Evolutionary conservation across 1,140 invertebrate genomes (phyloP).

Genomic region (Papilio polyxenes): DNA sequence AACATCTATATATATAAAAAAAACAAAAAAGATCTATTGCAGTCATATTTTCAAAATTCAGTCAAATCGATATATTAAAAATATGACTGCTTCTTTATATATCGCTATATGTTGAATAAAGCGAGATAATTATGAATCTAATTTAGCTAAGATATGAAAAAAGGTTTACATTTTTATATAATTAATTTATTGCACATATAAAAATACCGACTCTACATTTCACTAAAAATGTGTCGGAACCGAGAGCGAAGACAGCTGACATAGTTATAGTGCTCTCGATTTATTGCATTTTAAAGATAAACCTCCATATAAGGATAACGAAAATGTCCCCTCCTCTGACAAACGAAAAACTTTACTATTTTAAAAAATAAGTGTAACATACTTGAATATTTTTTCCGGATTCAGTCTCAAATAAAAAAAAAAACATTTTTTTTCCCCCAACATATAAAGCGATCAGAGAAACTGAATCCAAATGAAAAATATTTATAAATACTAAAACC

Average conservation of each 20-base stretch:
- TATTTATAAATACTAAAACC: slow-evolving; percentile 63
- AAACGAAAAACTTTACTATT: slow-evolving; percentile 47
- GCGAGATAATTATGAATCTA: slow-evolving; percentile 69
- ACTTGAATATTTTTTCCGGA: slow-evolving; percentile 47
- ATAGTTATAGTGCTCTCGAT: slow-evolving; percentile 42
- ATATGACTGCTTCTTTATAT: slow-evolving; percentile 42
- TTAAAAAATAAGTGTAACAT: slow-evolving; percentile 47
- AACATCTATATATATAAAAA: slow-evolving; percentile 60
- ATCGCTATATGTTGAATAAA: slow-evolving; percentile 61
- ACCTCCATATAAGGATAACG: slow-evolving; percentile 46
- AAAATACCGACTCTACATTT: slow-evolving; percentile 69
- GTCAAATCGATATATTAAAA: slow-evolving; percentile 43
- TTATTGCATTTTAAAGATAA: slow-evolving; percentile 48
- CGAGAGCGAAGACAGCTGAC: slow-evolving; percentile 53
- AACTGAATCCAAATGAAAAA: slow-evolving; percentile 55
- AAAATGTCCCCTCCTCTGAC: slow-evolving; percentile 56
- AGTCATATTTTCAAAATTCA: slow-evolving; percentile 46
- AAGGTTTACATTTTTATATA: slow-evolving; percentile 66
- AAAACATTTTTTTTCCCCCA: slow-evolving; percentile 16
- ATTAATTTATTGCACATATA: slow-evolving; percentile 78
- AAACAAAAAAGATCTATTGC: slow-evolving; percentile 57
- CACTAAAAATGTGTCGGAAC: slow-evolving; percentile 49
- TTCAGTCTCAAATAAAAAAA: slow-evolving; percentile 47
- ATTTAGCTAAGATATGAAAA: slow-evolving; percentile 76
- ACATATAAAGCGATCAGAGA: slow-evolving; percentile 24